Evolutionary conservation across 1,140 invertebrate species (phyloP).

Genomic region (Tetraneura akinire): DNA sequence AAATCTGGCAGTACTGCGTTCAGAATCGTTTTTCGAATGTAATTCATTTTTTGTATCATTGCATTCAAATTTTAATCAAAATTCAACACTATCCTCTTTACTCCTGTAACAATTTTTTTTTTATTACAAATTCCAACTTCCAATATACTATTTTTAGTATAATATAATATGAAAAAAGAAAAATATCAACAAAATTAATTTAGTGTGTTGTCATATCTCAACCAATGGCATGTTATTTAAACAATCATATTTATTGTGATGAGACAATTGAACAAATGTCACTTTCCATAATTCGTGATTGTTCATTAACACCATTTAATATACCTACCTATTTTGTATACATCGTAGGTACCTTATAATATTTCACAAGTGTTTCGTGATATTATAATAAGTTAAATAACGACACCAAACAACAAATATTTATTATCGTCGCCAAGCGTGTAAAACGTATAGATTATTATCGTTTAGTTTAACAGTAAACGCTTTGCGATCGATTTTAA

Average conservation of each 20-base stretch:
- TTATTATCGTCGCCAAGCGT: background rate
- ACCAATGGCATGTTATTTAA: too few relatives aligned
- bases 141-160: background rate
- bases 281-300: constrained; percentile 16
- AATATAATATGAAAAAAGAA: background rate
- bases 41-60: too few relatives aligned
- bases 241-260: constrained; percentile 9
- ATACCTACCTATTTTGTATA: too few relatives aligned
- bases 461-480: background rate
- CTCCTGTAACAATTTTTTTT: too few relatives aligned
- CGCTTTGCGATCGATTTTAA: background rate
- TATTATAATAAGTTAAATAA: constrained; percentile 22
- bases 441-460: background rate
- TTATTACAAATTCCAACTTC: too few relatives aligned
- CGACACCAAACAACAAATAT: background rate
- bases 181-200: background rate
- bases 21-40: too few relatives aligned
- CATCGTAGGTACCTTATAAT: too few relatives aligned
- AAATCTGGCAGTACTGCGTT: too few relatives aligned
- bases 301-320: constrained; percentile 1
- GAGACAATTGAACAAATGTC: constrained; percentile 21
- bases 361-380: background rate
- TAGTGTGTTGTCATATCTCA: background rate
- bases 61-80: too few relatives aligned
- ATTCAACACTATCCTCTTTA: too few relatives aligned